Conservation (phyloP, 64 coral and sea anemone genomes). For the Montipora foliosa region DNA sequence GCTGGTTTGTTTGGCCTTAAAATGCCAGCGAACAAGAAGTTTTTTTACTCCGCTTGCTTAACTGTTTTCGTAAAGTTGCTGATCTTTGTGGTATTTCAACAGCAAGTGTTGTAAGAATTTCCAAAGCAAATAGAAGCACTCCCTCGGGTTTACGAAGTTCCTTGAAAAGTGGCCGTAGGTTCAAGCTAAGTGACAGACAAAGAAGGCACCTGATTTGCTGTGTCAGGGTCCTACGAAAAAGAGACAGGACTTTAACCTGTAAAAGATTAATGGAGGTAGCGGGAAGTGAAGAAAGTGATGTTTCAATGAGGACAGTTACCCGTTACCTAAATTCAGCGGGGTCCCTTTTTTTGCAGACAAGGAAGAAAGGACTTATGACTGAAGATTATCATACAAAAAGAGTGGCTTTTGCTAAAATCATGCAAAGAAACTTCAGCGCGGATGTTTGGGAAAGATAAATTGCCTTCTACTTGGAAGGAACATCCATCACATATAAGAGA, state of each 20-base stretch:
- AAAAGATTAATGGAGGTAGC: constrained; percentile 37
- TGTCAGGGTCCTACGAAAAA: constrained; percentile 6
- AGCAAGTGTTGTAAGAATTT: too few species aligned
- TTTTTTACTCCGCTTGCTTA: too few species aligned
- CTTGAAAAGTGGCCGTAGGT: neutral
- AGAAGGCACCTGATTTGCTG: neutral
- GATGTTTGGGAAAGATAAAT: neutral
- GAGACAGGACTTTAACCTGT: constrained; percentile 48
- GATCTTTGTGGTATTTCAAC: too few species aligned
- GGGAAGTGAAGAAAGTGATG: constrained; percentile 5
- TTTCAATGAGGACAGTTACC: constrained; percentile 17
- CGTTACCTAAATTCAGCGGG: constrained; percentile 7
- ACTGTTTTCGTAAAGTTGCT: too few species aligned
- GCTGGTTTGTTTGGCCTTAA: too few species aligned
- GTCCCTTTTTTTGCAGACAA: constrained; percentile 27
- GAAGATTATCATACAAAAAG: neutral
- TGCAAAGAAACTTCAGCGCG: neutral
- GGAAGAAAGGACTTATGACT: constrained; percentile 52
- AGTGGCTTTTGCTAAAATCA: neutral
- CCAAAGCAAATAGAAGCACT: too few species aligned
- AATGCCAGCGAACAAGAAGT: too few species aligned
- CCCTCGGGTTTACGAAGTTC: too few species aligned
- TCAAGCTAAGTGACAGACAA: neutral
- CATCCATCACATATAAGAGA: neutral
- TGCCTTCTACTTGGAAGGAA: constrained; percentile 10